Evolutionary conservation across 2,797 vertebrate genomes (phyloP).

Genomic region (Ctenosaura bakeri): DNA sequence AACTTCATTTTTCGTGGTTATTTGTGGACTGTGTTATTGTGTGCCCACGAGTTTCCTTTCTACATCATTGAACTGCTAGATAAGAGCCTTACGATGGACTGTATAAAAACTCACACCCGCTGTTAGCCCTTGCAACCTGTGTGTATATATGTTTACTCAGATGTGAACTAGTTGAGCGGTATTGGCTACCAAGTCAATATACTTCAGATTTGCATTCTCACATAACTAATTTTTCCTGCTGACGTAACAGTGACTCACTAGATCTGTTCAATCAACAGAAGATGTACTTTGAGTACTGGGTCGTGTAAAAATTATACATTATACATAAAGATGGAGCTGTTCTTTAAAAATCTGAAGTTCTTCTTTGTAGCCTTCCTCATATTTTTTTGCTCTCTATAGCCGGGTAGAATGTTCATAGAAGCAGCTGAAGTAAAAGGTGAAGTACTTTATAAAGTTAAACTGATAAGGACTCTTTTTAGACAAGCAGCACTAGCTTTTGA

Average conservation of each 20-base stretch:
- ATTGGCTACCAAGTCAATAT: neutral
- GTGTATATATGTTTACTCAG: neutral
- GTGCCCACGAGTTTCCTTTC: neutral
- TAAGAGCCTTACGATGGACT: neutral
- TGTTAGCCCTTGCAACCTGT: no score
- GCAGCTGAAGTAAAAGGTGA: neutral
- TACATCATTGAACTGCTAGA: neutral
- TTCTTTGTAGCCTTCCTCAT: neutral
- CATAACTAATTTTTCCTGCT: neutral
- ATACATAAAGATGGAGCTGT: neutral
- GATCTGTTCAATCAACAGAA: neutral
- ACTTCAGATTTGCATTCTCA: neutral
- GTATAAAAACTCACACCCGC: neutral
- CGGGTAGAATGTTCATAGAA: neutral
- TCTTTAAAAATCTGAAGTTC: neutral
- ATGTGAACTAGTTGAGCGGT: neutral
- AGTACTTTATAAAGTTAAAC: no score
- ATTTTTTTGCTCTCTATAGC: no score
- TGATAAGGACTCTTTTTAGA: neutral
- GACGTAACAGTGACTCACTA: no score
- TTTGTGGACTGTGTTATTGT: neutral
- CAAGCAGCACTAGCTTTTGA: neutral
- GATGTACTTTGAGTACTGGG: neutral
- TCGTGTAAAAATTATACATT: neutral
- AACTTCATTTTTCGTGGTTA: rapidly evolving